A percentile compares a stretch with the other conserved stretches of the same genome.
phyloP scores from a whole-genome alignment of 2,888 invertebrate genomes.

The Agrotis exclamationis region DNA sequence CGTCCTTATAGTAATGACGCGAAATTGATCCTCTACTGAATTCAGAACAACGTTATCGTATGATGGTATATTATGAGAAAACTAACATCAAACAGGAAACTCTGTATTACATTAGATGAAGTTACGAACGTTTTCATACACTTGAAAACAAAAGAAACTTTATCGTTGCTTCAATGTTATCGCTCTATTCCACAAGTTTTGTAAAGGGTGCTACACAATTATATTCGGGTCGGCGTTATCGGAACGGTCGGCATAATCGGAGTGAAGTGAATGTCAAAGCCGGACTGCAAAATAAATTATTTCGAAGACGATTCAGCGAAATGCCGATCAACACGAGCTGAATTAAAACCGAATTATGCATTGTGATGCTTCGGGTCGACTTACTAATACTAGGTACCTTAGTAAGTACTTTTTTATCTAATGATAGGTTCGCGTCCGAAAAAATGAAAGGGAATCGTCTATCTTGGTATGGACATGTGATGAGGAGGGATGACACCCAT shows the following conservation, averaged over 20 bases:
- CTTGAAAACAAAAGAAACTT: constrained; percentile 6
- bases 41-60: no score
- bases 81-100: not conserved
- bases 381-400: not conserved
- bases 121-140: not conserved
- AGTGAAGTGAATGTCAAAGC: accelerated
- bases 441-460: no score
- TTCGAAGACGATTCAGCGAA: not conserved
- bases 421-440: no score
- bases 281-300: not conserved
- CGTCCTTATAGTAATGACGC: no score
- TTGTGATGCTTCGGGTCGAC: not conserved
- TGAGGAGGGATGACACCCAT: no score
- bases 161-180: not conserved
- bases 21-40: no score
- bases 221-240: not conserved
- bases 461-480: no score
- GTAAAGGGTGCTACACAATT: not conserved
- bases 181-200: constrained; percentile 13
- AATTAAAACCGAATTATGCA: not conserved
- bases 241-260: no score
- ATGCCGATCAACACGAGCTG: not conserved
- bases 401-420: no score
- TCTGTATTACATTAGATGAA: constrained; percentile 8
- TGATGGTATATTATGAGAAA: not conserved